phyloP scores from a whole-genome alignment of 2,113 vertebrate genomes.

The Perca flavescens region DNA sequence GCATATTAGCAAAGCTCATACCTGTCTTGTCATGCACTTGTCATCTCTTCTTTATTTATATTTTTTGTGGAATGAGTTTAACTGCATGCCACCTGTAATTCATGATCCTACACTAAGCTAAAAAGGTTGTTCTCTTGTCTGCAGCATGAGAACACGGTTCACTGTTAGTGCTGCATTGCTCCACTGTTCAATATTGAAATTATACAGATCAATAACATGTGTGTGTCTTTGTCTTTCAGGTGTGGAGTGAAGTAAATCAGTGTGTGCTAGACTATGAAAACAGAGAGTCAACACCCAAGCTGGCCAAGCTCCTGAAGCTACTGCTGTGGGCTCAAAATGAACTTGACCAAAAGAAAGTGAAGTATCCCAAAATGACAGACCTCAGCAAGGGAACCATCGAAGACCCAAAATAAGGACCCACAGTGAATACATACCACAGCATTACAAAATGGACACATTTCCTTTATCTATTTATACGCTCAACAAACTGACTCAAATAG shows the following conservation, averaged over 20 bases:
- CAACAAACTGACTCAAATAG: slow-evolving; percentile 76
- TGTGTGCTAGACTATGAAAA: slow-evolving; percentile 95
- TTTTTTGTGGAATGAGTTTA: background rate
- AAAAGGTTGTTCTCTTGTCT: background rate
- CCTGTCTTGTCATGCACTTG: background rate
- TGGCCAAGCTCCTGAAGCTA: slow-evolving; percentile 97
- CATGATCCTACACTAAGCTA: background rate
- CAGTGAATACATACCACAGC: slow-evolving; percentile 52
- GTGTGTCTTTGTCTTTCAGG: slow-evolving; percentile 83
- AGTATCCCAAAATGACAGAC: slow-evolving; percentile 99
- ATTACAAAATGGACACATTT: slow-evolving; percentile 77
- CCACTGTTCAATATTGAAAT: background rate
- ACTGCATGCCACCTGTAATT: background rate
- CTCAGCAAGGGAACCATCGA: slow-evolving; percentile 98
- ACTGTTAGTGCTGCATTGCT: background rate
- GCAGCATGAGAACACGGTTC: background rate
- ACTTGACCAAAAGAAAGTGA: slow-evolving; percentile 99
- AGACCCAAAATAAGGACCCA: slow-evolving; percentile 92
- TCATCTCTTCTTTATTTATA: background rate
- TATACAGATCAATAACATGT: slow-evolving; percentile 7
- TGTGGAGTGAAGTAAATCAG: slow-evolving; percentile 99
- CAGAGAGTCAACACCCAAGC: slow-evolving; percentile 96
- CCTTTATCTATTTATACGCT: slow-evolving; percentile 84
- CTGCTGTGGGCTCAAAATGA: slow-evolving; percentile 99
- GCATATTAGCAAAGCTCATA: background rate